phyloP scores from a whole-genome alignment of 2,113 vertebrate species.

The Oplegnathus fasciatus region DNA sequence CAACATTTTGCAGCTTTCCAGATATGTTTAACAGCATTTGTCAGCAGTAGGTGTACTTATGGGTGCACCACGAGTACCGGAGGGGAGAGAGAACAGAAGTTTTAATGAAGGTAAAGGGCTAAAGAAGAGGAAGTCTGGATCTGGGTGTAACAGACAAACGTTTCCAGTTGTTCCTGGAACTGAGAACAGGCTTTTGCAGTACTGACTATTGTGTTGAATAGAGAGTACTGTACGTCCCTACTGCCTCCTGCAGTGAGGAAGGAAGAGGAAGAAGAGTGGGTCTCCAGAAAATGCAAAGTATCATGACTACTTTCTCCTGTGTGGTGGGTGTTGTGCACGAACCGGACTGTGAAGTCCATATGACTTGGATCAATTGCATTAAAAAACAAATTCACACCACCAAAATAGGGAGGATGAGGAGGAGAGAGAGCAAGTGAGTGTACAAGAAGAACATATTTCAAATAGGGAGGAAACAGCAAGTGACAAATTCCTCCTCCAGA shows the following conservation, averaged over 20 bases:
- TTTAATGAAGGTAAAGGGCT: neutral
- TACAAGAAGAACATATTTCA: neutral
- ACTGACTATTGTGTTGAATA: neutral
- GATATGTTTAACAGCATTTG: neutral
- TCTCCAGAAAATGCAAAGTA: neutral
- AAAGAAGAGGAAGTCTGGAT: neutral
- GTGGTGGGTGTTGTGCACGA: neutral
- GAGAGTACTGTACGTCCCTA: neutral
- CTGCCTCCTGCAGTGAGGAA: neutral
- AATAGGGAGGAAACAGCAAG: neutral
- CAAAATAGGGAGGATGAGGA: neutral
- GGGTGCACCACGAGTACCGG: neutral
- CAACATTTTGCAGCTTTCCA: neutral
- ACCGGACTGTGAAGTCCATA: neutral
- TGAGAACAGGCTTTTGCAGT: slow-evolving; percentile 8
- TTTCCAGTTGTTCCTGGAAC: neutral
- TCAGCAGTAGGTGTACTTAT: neutral
- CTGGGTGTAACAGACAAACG: neutral
- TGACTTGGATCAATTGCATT: neutral
- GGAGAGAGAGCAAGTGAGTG: neutral
- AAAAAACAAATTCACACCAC: neutral
- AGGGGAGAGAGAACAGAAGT: neutral
- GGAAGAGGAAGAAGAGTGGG: neutral
- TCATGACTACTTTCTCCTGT: neutral
- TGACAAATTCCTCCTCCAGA: too few species aligned